Percentiles rank a stretch among this genome's conserved stretches.
These are phyloP conservation scores for Ligdia adustata DNA, from an alignment of 2,888 invertebrate species.

Conservation along the genomic window DNA sequence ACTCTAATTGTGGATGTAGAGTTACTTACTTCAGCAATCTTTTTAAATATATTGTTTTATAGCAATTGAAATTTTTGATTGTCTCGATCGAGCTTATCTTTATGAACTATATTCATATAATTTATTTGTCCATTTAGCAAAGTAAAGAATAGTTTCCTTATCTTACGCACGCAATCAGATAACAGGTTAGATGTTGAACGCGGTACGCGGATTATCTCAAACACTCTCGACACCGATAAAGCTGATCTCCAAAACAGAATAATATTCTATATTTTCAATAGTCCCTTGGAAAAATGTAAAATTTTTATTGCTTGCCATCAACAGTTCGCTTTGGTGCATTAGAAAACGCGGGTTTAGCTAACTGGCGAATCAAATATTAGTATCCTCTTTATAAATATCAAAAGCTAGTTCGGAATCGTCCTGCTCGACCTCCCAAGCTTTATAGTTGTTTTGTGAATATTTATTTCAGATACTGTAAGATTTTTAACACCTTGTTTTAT, in stretches of 20 bases:
- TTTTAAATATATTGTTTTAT: too few relatives aligned
- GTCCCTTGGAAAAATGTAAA: too few relatives aligned
- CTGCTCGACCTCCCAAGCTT: slow-evolving; percentile 3
- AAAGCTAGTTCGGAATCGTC: not conserved
- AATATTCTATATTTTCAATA: too few relatives aligned
- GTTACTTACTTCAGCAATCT: too few relatives aligned
- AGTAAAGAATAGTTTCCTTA: slow-evolving; percentile 16
- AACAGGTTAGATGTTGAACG: slow-evolving; percentile 16
- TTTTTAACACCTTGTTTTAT: too few relatives aligned
- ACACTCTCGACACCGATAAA: too few relatives aligned
- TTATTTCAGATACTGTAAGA: too few relatives aligned
- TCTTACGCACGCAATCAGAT: slow-evolving; percentile 19
- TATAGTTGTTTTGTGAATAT: slow-evolving; percentile 3
- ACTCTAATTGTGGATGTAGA: too few relatives aligned
- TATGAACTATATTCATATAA: slow-evolving; percentile 8
- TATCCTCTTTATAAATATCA: too few relatives aligned
- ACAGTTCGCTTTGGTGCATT: slow-evolving; percentile 5
- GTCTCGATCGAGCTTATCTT: slow-evolving; percentile 5
- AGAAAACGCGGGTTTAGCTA: slow-evolving; percentile 9
- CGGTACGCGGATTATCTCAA: slow-evolving; percentile 13
- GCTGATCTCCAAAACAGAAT: too few relatives aligned
- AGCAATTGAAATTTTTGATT: too few relatives aligned
- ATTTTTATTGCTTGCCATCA: too few relatives aligned
- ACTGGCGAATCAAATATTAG: slow-evolving; percentile 12
- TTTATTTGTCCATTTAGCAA: slow-evolving; percentile 5